phyloP scores from a whole-genome alignment of 2,888 invertebrate species.

The Aspidapion aeneum region DNA sequence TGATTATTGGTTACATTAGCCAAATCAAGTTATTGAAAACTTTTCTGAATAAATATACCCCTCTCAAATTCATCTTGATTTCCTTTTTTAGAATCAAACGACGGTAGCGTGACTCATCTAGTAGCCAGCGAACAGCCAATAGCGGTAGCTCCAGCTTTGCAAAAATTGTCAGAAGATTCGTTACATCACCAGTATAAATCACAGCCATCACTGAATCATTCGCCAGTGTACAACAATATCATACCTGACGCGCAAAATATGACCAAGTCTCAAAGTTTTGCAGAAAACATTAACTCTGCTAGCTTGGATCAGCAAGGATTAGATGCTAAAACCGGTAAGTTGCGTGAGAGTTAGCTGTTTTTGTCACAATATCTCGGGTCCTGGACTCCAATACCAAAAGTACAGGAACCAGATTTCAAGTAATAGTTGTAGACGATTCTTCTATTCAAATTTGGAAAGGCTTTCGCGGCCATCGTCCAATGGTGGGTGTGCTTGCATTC shows the following conservation, averaged over 20 bases:
- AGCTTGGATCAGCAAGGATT: conserved; percentile 17
- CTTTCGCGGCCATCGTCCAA: no score
- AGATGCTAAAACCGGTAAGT: not conserved
- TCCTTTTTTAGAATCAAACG: conserved; percentile 57
- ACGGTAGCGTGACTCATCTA: conserved; percentile 63
- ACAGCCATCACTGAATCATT: conserved; percentile 44
- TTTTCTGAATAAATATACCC: no score
- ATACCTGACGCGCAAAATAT: conserved; percentile 25
- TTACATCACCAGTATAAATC: conserved; percentile 43
- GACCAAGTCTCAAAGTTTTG: conserved; percentile 42
- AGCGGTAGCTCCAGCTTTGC: conserved; percentile 46
- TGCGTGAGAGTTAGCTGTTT: no score
- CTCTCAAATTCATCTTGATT: no score
- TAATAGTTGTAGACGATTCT: no score
- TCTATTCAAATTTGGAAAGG: no score
- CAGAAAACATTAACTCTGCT: conserved; percentile 37
- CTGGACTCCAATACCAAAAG: not conserved
- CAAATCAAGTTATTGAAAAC: no score
- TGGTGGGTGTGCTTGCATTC: no score
- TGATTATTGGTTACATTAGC: no score
- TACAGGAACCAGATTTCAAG: not conserved
- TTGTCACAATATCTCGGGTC: no score
- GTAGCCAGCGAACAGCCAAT: conserved; percentile 62
- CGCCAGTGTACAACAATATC: conserved; percentile 48
- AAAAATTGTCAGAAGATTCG: conserved; percentile 36